Evolutionary conservation across 1,140 invertebrate genomes (phyloP).

Genomic region (Notospermus geniculatus): DNA sequence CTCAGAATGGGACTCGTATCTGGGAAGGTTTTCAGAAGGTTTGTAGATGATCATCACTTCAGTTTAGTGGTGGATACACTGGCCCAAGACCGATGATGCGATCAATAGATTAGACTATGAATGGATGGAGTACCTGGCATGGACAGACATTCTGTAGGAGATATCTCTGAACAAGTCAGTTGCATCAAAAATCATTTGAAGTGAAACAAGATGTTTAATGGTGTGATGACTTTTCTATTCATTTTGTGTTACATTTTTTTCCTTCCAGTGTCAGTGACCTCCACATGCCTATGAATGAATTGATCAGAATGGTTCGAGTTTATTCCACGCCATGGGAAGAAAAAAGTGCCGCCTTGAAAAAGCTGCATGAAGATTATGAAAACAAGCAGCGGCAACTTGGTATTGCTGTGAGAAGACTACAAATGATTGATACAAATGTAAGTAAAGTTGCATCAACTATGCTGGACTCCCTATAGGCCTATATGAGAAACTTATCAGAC

Average conservation of each 20-base stretch:
- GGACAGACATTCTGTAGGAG: too few relatives aligned
- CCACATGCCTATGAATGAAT: conserved; percentile 49
- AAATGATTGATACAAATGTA: conserved; percentile 52
- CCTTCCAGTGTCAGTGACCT: conserved; percentile 48
- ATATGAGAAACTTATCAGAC: too few relatives aligned
- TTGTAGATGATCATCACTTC: background rate
- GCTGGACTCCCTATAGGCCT: too few relatives aligned
- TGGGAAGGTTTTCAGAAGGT: conserved; percentile 52
- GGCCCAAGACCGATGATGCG: too few relatives aligned
- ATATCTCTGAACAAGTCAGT: too few relatives aligned
- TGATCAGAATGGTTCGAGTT: conserved; percentile 49
- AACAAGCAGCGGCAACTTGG: conserved; percentile 53
- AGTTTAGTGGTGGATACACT: too few relatives aligned
- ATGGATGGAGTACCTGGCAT: too few relatives aligned
- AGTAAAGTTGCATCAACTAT: conserved; percentile 16
- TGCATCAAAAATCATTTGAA: too few relatives aligned
- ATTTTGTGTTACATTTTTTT: too few relatives aligned
- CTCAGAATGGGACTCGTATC: conserved; percentile 45
- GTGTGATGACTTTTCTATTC: too few relatives aligned
- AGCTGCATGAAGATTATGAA: conserved; percentile 54
- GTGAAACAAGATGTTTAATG: too few relatives aligned
- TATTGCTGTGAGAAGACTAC: conserved; percentile 51
- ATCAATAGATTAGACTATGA: too few relatives aligned
- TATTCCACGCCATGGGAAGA: conserved; percentile 55
- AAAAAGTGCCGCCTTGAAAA: conserved; percentile 52